Conservation (phyloP, 1,140 invertebrate genomes). For the Papilio machaon region DNA sequence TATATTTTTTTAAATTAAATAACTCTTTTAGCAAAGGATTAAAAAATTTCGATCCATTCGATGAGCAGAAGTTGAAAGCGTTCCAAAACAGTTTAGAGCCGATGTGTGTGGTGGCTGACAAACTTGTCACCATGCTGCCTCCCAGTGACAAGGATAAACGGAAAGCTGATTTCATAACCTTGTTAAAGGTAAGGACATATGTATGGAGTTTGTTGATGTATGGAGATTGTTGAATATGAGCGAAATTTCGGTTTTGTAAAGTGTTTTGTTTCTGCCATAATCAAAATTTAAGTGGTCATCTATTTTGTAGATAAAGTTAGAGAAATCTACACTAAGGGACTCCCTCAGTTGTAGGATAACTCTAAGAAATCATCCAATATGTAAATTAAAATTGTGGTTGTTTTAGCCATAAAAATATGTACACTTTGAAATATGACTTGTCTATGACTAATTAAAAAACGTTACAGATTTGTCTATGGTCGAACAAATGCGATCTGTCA, state of each 20-base stretch:
- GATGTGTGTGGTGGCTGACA: conserved; percentile 83
- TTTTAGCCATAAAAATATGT: background rate
- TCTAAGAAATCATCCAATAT: no score
- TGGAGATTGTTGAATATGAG: no score
- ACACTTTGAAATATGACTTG: background rate
- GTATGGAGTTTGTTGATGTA: background rate
- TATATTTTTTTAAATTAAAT: no score
- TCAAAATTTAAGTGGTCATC: no score
- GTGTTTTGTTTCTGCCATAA: no score
- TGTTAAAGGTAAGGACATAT: conserved; percentile 81
- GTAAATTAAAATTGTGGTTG: no score
- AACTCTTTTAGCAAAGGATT: conserved; percentile 82
- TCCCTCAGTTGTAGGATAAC: no score
- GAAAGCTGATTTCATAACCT: conserved; percentile 79
- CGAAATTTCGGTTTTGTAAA: no score
- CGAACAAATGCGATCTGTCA: conserved; percentile 94
- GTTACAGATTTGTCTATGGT: conserved; percentile 85
- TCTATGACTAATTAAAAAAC: background rate
- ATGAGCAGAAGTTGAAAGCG: conserved; percentile 86
- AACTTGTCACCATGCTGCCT: conserved; percentile 70
- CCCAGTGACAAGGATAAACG: conserved; percentile 67
- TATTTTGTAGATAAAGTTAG: no score
- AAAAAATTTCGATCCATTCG: conserved; percentile 90
- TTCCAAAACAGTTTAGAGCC: conserved; percentile 83
- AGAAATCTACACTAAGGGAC: no score